These are phyloP conservation scores for Dysmachus trigonus DNA, from an alignment of 2,888 invertebrate species.

Conservation along the genomic window DNA sequence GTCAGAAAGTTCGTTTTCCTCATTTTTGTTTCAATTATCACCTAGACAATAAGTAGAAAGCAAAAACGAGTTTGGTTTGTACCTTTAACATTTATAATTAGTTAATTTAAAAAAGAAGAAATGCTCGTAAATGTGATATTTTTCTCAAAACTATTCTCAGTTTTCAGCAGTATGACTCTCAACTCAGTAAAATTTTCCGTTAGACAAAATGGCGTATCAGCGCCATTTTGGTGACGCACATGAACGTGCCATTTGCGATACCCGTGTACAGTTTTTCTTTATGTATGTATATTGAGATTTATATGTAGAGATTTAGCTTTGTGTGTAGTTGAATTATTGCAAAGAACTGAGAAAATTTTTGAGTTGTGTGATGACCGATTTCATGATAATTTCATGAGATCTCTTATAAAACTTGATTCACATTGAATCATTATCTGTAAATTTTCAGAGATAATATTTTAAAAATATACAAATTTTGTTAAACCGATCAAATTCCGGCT, in stretches of 20 bases:
- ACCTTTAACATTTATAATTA: not conserved
- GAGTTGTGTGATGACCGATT: not conserved
- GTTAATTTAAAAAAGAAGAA: not conserved
- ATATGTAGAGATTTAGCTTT: not conserved
- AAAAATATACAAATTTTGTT: constrained; percentile 15
- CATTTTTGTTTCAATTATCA: constrained; percentile 23
- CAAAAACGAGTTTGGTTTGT: constrained; percentile 24
- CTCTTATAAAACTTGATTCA: not conserved
- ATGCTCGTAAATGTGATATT: not conserved
- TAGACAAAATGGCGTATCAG: not conserved
- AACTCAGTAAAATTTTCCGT: not conserved
- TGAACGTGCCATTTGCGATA: not conserved
- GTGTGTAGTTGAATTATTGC: not conserved
- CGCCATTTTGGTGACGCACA: not conserved
- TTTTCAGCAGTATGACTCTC: not conserved
- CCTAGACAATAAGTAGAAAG: not conserved
- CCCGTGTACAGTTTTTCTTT: not conserved
- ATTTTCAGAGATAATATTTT: not conserved
- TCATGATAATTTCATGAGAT: not conserved
- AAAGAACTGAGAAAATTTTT: not conserved
- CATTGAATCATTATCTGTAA: not conserved
- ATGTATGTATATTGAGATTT: not conserved
- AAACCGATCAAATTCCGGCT: not conserved
- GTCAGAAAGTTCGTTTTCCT: constrained; percentile 40
- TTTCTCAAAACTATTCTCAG: not conserved